Evolutionary conservation across 2,113 vertebrate genomes (phyloP).

Genomic region (Leiothrix lutea): DNA sequence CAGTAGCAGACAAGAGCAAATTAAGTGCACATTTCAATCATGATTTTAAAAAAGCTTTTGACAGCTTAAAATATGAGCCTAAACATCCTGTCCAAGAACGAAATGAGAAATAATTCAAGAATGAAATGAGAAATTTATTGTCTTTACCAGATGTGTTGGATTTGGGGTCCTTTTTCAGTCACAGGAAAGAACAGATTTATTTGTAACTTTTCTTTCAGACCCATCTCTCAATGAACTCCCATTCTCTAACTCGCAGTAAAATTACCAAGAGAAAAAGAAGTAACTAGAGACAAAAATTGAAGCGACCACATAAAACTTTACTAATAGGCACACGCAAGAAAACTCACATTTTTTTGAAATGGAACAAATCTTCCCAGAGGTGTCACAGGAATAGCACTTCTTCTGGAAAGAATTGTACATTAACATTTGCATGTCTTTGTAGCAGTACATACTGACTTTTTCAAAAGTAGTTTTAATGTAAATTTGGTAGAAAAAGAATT

Average conservation of each 20-base stretch:
- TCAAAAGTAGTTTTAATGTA: not conserved
- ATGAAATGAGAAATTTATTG: not conserved
- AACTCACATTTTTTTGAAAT: not conserved
- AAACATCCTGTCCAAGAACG: not conserved
- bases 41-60: not conserved
- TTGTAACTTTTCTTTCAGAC: not conserved
- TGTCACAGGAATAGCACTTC: not conserved
- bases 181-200: not conserved
- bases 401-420: not conserved
- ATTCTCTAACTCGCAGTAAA: not conserved
- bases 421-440: not conserved
- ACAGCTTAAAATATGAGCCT: not conserved
- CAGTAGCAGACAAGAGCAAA: not conserved
- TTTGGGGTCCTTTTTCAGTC: not conserved
- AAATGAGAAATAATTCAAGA: not conserved
- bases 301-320: not conserved
- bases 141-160: not conserved
- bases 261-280: not conserved
- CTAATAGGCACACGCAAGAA: not conserved
- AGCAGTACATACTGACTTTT: not conserved
- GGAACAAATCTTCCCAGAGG: not conserved
- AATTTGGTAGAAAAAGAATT: not conserved
- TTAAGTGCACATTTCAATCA: not conserved
- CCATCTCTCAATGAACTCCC: not conserved
- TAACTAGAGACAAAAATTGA: not conserved